These are phyloP conservation scores for Bruchidius siliquastri DNA, from an alignment of 2,888 invertebrate species.

Conservation along the genomic window DNA sequence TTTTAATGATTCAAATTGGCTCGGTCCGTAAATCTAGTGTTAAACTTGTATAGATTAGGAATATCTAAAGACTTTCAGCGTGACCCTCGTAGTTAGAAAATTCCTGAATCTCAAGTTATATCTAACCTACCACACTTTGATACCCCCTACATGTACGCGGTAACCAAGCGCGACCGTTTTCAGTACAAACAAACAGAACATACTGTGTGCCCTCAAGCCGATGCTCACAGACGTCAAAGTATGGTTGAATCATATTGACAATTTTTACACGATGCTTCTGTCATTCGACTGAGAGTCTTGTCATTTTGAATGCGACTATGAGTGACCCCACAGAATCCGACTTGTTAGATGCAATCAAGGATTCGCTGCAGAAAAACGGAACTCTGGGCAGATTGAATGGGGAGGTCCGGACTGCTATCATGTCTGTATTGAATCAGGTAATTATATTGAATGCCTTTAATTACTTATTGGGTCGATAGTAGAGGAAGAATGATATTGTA, in stretches of 20 bases:
- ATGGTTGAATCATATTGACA: not conserved
- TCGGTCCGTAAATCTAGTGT: too few relatives aligned
- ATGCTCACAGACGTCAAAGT: not conserved
- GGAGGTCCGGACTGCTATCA: conserved; percentile 44
- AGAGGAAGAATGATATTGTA: too few relatives aligned
- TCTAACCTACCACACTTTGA: too few relatives aligned
- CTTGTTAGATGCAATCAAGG: conserved; percentile 43
- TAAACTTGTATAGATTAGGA: too few relatives aligned
- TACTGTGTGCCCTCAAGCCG: not conserved
- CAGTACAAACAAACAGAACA: not conserved
- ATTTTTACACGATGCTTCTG: not conserved
- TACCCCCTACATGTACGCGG: not conserved
- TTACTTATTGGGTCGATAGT: too few relatives aligned
- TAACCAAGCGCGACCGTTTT: not conserved
- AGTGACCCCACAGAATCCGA: conserved; percentile 38
- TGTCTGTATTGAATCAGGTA: conserved; percentile 40
- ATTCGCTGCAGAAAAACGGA: conserved; percentile 42
- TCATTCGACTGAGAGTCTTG: not conserved
- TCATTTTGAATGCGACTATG: conserved; percentile 21
- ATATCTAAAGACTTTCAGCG: too few relatives aligned
- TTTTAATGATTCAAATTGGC: too few relatives aligned
- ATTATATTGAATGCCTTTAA: too few relatives aligned
- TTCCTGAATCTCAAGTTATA: too few relatives aligned
- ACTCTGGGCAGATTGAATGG: conserved; percentile 43
- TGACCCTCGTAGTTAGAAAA: too few relatives aligned